Conservation (phyloP, 2,888 invertebrate genomes). For the Phortica magna region DNA sequence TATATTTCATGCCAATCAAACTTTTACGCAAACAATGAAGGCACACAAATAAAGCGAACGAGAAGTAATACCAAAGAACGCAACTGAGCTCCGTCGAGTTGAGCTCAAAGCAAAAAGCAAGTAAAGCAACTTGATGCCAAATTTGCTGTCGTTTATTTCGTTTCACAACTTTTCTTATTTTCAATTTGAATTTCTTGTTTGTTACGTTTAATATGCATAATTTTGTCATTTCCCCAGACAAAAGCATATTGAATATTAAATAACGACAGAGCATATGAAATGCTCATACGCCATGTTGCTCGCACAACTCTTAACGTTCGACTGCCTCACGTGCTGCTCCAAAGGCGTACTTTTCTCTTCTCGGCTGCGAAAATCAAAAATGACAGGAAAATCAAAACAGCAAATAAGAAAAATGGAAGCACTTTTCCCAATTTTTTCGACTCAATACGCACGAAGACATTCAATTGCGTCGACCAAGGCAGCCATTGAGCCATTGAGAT, state of each 20-base stretch:
- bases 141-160: not conserved
- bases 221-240: slow-evolving; percentile 68
- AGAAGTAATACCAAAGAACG: too few species aligned
- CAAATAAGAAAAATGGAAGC: too few species aligned
- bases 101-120: not conserved
- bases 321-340: too few species aligned
- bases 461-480: not conserved
- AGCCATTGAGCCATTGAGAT: not conserved
- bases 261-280: slow-evolving; percentile 50
- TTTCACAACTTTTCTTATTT: not conserved
- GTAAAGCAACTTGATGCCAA: not conserved
- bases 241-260: slow-evolving; percentile 72
- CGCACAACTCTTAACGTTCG: not conserved
- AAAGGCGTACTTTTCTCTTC: not conserved
- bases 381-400: too few species aligned
- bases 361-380: not conserved
- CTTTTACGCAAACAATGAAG: not conserved
- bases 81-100: too few species aligned
- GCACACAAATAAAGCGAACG: not conserved
- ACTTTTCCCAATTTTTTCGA: not conserved
- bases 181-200: not conserved
- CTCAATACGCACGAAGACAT: slow-evolving; percentile 7
- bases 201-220: slow-evolving; percentile 69
- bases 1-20: slow-evolving; percentile 65
- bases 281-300: slow-evolving; percentile 7